Base-by-base conservation (phyloP, 2,113 vertebrate genomes). In the Myiagra hebetior region DNA sequence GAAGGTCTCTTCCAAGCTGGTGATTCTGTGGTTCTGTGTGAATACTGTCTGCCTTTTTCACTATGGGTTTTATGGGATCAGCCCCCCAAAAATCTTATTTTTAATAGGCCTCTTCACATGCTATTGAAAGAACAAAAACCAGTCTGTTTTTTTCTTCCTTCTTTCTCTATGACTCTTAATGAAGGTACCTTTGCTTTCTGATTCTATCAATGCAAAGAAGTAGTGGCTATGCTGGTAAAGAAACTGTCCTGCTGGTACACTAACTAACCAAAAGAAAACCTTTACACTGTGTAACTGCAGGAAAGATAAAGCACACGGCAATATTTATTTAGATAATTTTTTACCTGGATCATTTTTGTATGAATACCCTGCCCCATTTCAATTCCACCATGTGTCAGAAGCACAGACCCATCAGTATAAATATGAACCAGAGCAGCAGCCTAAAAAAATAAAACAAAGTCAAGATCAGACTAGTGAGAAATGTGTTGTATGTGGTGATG, bases 331-430 rank as follows among this genome's bases (percentile, higher is more conserved):
- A 24, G 19, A 57, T 87, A 1, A n/a, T 53, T 68, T 50, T 75
- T 59, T 97, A 98, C 98, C 98, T 98, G 98, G 62, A 98, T 98
- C 95, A 99, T 98, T 95, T 99, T 99, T 57, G 98, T 99, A 97
- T 99, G 98, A 91, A 99, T 65, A 21, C 99, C 99, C 91, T 99
- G 99, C 39, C 99, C 99, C 98, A 99, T 96, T 97, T 99, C 98
- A 56, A 97, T 91, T 76, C 99, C 99, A 27, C 98, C 98, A 7
- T 99, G 98, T 89, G 97, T 98, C 67, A 99, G 97, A 93, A 99
- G 97, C 67, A 99, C 98, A 19, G 99, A 98, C 2, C 99, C 99
- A 80, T 99, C 99, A 33, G 97, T 98, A 78, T 99, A 99, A 96
- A 99, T 97, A 96, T 99, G 98, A 92, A 99, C 98, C 76, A 99